Percentiles rank a stretch among this genome's conserved stretches.
Evolutionary conservation across 2,888 invertebrate species (phyloP).

Genomic region (Stenichneumon culpator): DNA sequence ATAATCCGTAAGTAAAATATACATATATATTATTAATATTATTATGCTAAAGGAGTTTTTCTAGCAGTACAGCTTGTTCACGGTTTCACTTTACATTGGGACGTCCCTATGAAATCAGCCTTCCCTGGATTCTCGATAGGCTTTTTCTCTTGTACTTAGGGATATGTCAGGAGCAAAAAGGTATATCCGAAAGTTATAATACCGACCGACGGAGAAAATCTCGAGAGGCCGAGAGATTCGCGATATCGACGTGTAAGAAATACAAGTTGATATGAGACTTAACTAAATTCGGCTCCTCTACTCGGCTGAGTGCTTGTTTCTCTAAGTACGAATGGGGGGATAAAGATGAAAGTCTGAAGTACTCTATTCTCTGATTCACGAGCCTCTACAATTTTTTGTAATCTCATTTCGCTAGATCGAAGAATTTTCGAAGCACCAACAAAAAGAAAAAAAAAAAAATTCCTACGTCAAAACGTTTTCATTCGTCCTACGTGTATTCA

Average conservation of each 20-base stretch:
- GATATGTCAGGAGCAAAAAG: conserved; percentile 50
- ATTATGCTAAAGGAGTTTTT: conserved; percentile 47
- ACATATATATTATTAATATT: conserved; percentile 50
- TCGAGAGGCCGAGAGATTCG: conserved; percentile 17
- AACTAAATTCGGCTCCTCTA: conserved; percentile 2
- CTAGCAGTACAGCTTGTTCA: conserved; percentile 44
- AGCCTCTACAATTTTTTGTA: conserved; percentile 46
- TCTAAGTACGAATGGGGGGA: conserved; percentile 28
- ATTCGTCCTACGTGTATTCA: conserved; percentile 4
- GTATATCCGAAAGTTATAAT: neutral
- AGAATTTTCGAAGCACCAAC: conserved; percentile 21
- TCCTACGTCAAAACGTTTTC: neutral
- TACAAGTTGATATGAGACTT: neutral
- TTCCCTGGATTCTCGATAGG: conserved; percentile 9
- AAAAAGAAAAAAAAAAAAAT: neutral
- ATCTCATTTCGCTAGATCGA: conserved; percentile 23
- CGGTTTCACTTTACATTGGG: conserved; percentile 11
- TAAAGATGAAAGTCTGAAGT: conserved; percentile 35
- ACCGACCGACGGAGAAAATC: neutral
- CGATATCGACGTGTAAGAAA: neutral
- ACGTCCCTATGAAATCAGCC: conserved; percentile 36
- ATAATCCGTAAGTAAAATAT: conserved; percentile 64
- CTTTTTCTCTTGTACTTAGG: conserved; percentile 11
- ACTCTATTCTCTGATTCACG: conserved; percentile 48
- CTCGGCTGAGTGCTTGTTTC: conserved; percentile 44